Conservation (phyloP, 2,797 vertebrate genomes). For the Falco biarmicus region DNA sequence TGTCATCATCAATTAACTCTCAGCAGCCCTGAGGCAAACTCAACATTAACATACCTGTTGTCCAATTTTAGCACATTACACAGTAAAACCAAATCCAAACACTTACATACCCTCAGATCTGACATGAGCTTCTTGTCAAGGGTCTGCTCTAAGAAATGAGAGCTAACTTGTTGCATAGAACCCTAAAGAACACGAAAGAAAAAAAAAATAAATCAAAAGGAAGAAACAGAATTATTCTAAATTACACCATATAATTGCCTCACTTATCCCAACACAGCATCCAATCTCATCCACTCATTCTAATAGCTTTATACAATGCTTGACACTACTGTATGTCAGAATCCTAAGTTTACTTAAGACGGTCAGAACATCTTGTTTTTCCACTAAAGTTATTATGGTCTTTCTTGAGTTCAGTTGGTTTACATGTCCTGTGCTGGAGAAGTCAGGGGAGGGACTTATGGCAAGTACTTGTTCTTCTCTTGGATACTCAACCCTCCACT, state of each 20-base stretch:
- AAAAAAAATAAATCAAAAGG: not conserved
- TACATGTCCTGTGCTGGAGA: not conserved
- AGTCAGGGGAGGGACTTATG: not conserved
- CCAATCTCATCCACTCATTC: not conserved
- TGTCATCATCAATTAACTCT: slow-evolving; percentile 22
- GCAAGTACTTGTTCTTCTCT: not conserved
- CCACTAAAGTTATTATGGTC: not conserved
- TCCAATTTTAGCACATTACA: not conserved
- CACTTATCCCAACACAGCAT: accelerated
- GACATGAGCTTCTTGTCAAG: slow-evolving; percentile 99
- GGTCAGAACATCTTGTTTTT: not conserved
- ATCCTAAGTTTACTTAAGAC: not conserved
- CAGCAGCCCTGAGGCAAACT: not conserved
- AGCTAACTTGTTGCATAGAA: slow-evolving; percentile 96
- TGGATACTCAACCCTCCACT: not conserved
- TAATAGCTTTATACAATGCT: not conserved
- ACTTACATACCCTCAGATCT: slow-evolving; percentile 88
- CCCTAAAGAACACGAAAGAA: slow-evolving; percentile 79
- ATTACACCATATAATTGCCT: not conserved
- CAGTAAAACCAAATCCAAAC: not conserved
- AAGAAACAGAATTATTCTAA: not conserved
- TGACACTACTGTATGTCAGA: accelerated
- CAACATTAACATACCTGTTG: not conserved
- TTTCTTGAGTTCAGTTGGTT: not conserved
- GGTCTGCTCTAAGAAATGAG: slow-evolving; percentile 97